Evolutionary conservation across 2,888 invertebrate genomes (phyloP), one percentile per base, ranked within the genome.

Genomic region (Temnothorax unifasciatus): DNA sequence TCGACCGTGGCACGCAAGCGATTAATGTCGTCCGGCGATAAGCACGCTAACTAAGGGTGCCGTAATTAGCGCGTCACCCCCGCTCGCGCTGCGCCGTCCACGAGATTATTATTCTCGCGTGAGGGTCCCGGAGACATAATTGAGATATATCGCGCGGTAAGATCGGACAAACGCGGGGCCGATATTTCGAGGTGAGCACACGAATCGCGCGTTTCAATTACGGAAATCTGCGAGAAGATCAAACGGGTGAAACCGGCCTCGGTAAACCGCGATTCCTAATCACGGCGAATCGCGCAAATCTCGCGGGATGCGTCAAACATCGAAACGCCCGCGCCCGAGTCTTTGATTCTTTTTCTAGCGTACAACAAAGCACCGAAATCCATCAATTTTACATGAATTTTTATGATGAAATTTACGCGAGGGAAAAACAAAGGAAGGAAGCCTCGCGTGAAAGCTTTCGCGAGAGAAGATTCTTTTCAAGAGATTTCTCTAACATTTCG

Each of bases 21-120:
- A 81, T 81, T 81, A 81, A 81, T 74, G 79, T 81, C 79, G 74
- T 47, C 59, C 79, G 74, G 57, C 34, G 74, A 81, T 81, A 81
- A 81, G 79, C 79, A 74, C 79, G 79, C 74, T 81, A 81, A 81
- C 74, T 81, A 81, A 81, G 79, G 79, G 79, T 74, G 79, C 74
- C 74, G 79, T 74, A 81, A 81, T 81, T 81, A 81, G 74, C 79
- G 44, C 79, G 74, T 74, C 74, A 25, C 21, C 25, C 57, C 57
- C 59, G 4, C 29, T 57, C 29, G 44, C 29, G 44, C 29, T 54
- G 54, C 15, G 41, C 74, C 59, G 79, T 81, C 18, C 75, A 59
- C 57, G 75, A 25, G 74, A 81, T 74, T 74, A 81, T 81, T 81
- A 81, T 47, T 68, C 59, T 81, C 38, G 79, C 79, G 79, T 74